These are phyloP conservation scores for Liopterus haemorrhoidalis DNA, from an alignment of 2,888 invertebrate genomes.

Conservation along the genomic window DNA sequence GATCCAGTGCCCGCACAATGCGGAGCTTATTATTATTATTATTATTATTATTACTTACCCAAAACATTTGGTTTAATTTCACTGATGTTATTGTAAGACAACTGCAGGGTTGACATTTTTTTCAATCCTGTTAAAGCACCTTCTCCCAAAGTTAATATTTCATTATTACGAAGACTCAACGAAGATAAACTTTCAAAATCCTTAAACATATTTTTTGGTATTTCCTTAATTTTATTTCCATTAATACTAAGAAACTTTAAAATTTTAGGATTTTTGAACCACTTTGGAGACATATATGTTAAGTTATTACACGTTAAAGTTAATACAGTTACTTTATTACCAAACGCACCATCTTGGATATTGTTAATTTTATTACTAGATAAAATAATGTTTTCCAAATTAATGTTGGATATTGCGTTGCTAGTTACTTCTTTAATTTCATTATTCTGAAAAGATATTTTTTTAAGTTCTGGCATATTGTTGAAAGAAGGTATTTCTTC, in stretches of 20 bases:
- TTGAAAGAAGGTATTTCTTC: not conserved
- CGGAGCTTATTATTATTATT: too few relatives aligned
- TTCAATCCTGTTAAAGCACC: conserved; percentile 14
- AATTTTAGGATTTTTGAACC: conserved; percentile 13
- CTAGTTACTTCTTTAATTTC: not conserved
- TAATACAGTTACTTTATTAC: conserved; percentile 4
- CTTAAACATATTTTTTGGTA: conserved; percentile 17
- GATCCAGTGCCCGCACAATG: too few relatives aligned
- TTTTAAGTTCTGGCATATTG: conserved; percentile 4
- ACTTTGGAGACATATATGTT: conserved; percentile 14
- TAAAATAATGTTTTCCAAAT: conserved; percentile 8
- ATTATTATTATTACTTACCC: too few relatives aligned
- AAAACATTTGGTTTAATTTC: conserved; percentile 18
- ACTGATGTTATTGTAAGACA: conserved; percentile 15
- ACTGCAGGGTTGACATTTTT: conserved; percentile 4
- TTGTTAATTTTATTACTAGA: conserved; percentile 11
- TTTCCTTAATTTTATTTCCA: conserved; percentile 12
- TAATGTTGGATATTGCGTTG: not conserved
- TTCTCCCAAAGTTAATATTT: conserved; percentile 13
- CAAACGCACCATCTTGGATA: conserved; percentile 13
- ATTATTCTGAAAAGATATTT: not conserved
- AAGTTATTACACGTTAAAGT: conserved; percentile 19
- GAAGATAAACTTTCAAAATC: conserved; percentile 9
- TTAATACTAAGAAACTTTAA: conserved; percentile 5
- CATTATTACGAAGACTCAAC: conserved; percentile 16